These are phyloP conservation scores for Microctenopoma steveboyesi DNA, from an alignment of 2,797 vertebrate genomes.

Conservation along the genomic window DNA sequence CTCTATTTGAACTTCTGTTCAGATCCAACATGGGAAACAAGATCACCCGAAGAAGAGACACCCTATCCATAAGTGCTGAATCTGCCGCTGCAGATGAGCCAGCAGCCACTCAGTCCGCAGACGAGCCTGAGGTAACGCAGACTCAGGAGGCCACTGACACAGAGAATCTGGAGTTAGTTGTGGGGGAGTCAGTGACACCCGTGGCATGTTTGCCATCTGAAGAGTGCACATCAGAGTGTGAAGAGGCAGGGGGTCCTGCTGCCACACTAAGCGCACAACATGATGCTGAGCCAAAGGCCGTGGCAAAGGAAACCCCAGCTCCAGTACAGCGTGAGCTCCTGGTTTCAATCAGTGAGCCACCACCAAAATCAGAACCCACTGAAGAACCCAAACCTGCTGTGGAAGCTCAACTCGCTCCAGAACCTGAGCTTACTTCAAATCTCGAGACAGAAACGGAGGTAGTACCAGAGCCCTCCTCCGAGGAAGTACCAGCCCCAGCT, in stretches of 20 bases:
- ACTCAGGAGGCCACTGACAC: constrained; percentile 28
- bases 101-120: constrained; percentile 19
- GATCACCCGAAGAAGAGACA: constrained; percentile 90
- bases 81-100: constrained; percentile 36
- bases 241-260: constrained; percentile 22
- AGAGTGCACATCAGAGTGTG: constrained; percentile 35
- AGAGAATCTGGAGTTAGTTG: constrained; percentile 45
- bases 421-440: constrained; percentile 16
- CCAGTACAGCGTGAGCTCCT: constrained; percentile 38
- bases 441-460: constrained; percentile 19
- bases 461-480: constrained; percentile 25
- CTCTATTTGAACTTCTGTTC: constrained; percentile 7
- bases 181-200: constrained; percentile 29
- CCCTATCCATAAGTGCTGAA: constrained; percentile 39
- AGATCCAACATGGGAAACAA: constrained; percentile 88
- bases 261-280: background rate
- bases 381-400: constrained; percentile 20
- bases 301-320: constrained; percentile 23
- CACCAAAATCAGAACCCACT: constrained; percentile 29
- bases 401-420: constrained; percentile 22
- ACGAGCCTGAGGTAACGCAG: constrained; percentile 19
- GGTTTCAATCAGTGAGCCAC: constrained; percentile 10
- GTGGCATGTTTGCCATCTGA: constrained; percentile 22
- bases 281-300: constrained; percentile 40
- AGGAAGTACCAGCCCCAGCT: constrained; percentile 17